Evolutionary conservation across 2,888 invertebrate genomes (phyloP).

Genomic region (Drosophila subquinaria): DNA sequence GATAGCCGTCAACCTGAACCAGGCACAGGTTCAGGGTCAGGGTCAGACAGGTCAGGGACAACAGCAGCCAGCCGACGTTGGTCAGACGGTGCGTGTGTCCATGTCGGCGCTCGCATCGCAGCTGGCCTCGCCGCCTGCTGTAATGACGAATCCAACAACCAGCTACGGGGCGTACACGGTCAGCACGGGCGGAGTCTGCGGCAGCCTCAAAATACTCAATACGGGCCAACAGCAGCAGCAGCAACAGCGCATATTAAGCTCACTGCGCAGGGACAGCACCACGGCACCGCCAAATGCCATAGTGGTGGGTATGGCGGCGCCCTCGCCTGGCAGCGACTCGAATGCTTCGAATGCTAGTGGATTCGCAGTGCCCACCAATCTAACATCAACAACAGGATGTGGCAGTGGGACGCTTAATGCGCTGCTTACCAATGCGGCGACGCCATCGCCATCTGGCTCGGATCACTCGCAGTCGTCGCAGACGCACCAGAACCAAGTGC

Average conservation of each 20-base stretch:
- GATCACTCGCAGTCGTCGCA: conserved; percentile 84
- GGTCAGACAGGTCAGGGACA: conserved; percentile 44
- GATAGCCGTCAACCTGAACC: conserved; percentile 77
- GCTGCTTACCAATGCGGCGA: conserved; percentile 86
- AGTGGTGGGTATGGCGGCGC: conserved; percentile 86
- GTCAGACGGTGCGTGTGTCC: conserved; percentile 85
- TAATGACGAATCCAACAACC: conserved; percentile 84
- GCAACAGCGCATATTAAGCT: conserved; percentile 84
- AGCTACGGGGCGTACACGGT: conserved; percentile 82
- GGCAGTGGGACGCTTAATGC: conserved; percentile 85
- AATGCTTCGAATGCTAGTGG: conserved; percentile 86
- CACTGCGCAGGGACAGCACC: conserved; percentile 85
- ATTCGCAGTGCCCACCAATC: conserved; percentile 87
- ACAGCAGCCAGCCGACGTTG: conserved; percentile 52
- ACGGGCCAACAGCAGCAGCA: conserved; percentile 76
- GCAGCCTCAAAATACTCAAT: conserved; percentile 78
- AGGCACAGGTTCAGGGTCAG: conserved; percentile 37
- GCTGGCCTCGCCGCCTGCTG: conserved; percentile 85
- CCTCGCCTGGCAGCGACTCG: conserved; percentile 85
- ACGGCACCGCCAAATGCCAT: conserved; percentile 83
- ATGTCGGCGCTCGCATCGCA: conserved; percentile 86
- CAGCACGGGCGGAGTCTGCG: conserved; percentile 65
- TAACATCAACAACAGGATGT: conserved; percentile 51
- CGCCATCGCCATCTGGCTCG: conserved; percentile 83
- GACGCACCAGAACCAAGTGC: conserved; percentile 81